Conservation (phyloP, 2,113 vertebrate species). For the Tor tambroides region DNA sequence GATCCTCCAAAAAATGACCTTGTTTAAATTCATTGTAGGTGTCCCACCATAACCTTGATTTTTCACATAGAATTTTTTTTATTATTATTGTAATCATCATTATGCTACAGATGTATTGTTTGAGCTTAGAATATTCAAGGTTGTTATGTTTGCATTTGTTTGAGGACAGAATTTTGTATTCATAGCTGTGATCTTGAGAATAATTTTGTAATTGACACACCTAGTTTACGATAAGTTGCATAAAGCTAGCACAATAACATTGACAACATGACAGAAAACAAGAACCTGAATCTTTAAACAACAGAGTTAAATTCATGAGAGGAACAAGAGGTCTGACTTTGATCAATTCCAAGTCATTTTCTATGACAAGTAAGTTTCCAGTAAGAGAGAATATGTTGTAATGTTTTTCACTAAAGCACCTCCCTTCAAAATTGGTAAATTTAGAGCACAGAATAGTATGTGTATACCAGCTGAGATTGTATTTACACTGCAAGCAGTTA, state of each 20-base stretch:
- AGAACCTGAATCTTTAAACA: not conserved
- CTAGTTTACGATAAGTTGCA: not conserved
- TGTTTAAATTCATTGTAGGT: not conserved
- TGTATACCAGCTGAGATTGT: not conserved
- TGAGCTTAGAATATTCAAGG: not conserved
- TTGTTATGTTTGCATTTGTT: too few relatives aligned
- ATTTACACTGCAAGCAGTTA: conserved; percentile 14
- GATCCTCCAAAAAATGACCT: not conserved
- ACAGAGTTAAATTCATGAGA: not conserved
- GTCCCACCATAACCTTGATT: not conserved
- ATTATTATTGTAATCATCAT: not conserved
- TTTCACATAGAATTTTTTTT: not conserved
- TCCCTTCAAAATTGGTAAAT: not conserved
- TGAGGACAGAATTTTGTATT: not conserved
- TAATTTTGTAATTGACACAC: not conserved
- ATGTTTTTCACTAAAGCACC: not conserved
- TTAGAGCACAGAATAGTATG: not conserved
- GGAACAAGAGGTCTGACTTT: conserved; percentile 33
- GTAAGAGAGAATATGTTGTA: not conserved
- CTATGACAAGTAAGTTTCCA: not conserved
- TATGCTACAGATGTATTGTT: not conserved
- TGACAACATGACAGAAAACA: not conserved
- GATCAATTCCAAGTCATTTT: conserved; percentile 31
- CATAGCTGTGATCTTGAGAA: not conserved
- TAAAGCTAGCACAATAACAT: not conserved